Base-by-base conservation (phyloP, 53 echinoderm and acorn worm species). In the Actinopyga echinites region DNA sequence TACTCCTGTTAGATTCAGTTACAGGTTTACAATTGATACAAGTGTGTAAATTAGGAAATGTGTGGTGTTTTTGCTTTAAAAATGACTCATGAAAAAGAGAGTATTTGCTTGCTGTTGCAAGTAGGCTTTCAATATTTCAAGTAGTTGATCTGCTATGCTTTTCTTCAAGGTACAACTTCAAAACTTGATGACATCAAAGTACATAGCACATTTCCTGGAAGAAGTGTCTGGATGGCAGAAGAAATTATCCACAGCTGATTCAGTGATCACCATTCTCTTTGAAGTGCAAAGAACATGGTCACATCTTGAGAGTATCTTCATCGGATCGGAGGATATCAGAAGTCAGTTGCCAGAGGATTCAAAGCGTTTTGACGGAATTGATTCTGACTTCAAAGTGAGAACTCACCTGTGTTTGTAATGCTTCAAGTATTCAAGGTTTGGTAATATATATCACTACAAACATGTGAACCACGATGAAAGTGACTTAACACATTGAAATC, bases 301-400 rank as follows among this genome's bases (percentile, higher is more conserved):
- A 35, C 96, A 96, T 90, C 87, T 96, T 60, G 96, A 96, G 90
- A 96, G 96, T 80, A 96, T 96, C 90, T 96, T 96, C 93, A 96
- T 96, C 62, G 96, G 96, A n/a, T 96, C 96, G 1, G 96, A 96
- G 67, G 96, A 96, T 69, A 96, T 96, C 86, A 94, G 96, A 54
- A 92, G 69, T 59, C 96, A 96, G 86, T 88, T 96, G 69, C 96
- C 96, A 0, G 96, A 96, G 32, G 96, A 96, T 79, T 96, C 96
- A 69, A 96, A 96, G 74, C 67, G 96, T 15, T 96, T 96, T 81
- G 96, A 96, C 56, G 85, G 86, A 36, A 96, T 96, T 25, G 96
- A 96, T 56, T 75, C 88, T 2, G 96, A 96, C 64, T 94, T 96
- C 82, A 96, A 96, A 90, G 96, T 91, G 60, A 83, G 49, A 15